Evolutionary conservation across 2,797 vertebrate species (phyloP).

Genomic region (Tenualosa ilisha): DNA sequence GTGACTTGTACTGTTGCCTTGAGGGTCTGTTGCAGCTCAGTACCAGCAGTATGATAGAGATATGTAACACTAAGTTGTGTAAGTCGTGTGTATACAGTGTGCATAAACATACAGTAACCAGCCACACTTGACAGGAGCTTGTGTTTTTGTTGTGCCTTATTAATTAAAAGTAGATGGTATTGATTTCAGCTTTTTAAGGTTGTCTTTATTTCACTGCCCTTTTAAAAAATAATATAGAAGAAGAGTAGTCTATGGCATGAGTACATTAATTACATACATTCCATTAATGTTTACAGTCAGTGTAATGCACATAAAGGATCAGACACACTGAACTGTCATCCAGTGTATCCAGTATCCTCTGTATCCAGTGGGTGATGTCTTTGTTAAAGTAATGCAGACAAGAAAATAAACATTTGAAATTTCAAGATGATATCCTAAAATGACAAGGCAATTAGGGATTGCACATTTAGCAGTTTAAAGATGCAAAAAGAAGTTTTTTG

Average conservation of each 20-base stretch:
- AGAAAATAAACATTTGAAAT: neutral
- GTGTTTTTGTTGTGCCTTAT: neutral
- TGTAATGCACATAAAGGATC: neutral
- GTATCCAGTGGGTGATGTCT: neutral
- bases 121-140: neutral
- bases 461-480: neutral
- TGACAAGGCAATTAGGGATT: neutral
- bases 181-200: neutral
- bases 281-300: neutral
- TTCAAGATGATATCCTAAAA: neutral
- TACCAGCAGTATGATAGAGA: neutral
- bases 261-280: neutral
- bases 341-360: too few species aligned
- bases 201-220: neutral
- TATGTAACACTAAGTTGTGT: too few species aligned
- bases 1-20: neutral
- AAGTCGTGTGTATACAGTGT: neutral
- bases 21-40: neutral
- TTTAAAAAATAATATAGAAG: neutral
- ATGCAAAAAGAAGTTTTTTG: neutral
- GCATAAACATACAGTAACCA: neutral
- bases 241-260: neutral
- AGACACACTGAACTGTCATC: neutral
- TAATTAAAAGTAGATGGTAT: constrained; percentile 2
- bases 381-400: neutral